Evolutionary conservation across 2,888 invertebrate genomes (phyloP), one percentile per base, ranked within the genome.

Genomic region (Brachycybe producta): DNA sequence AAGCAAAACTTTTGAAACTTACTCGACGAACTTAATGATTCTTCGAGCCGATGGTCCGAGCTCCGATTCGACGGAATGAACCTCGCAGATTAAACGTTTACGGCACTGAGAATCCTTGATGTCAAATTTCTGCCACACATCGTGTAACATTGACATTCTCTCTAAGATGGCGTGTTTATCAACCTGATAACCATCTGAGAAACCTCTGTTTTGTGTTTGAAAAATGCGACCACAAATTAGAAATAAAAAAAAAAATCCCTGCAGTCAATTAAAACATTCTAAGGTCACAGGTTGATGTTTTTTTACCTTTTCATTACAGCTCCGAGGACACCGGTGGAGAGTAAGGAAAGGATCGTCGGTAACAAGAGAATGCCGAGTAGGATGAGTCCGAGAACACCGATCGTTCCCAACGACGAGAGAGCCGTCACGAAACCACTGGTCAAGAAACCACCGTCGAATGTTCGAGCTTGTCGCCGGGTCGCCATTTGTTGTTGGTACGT

Each of bases 381-480:
- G 41, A 49, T 27, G 19, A 49, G n/a, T 8, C 49, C 49, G 28
- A 49, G 24, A 5, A 49, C 30, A 13, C 49, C 49, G n/a, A 49
- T 49, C 23, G 49, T 49, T n/a, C 49, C 49, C 11, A 49, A 15
- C 4, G 49, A 49, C 7, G 49, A 49, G 5, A 49, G 30, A 2
- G 49, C 49, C 17, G 49, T 49, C 7, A 41, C 41, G 24, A 49
- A 49, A 13, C 49, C 49, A 49, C 49, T 49, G 17, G 49, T 49
- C 8, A 49, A 24, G n/a, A n/a, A n/a, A 23, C 36, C 47, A 2
- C 47, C 47, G n/a, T 47, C 47, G 13, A 47, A 40, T 13, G 47
- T 38, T 38, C 38, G 17, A 3, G 27, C 44, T 17, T 17, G 24
- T 17, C 24, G 17, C 19, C 23, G 41, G 5, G n/a, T 17, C 5